Evolutionary conservation across 2,888 invertebrate species (phyloP).

Genomic region (Lasioglossum villosulum): DNA sequence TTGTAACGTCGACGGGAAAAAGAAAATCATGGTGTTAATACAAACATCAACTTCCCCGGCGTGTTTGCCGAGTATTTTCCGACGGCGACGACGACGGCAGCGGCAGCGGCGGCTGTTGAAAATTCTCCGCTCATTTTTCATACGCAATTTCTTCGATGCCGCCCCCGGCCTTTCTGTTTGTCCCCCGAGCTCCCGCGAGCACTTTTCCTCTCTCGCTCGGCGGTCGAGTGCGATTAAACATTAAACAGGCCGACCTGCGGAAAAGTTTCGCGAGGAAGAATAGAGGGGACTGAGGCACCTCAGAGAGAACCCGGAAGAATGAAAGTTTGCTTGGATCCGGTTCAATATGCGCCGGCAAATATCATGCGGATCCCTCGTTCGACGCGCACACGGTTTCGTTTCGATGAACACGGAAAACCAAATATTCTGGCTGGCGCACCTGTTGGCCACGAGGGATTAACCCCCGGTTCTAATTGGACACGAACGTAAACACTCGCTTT

Average conservation of each 20-base stretch:
- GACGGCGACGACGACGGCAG: background rate
- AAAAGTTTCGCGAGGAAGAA: constrained; percentile 43
- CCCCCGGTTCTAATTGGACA: background rate
- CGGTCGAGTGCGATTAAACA: constrained; percentile 59
- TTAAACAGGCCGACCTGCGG: constrained; percentile 49
- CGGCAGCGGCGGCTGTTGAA: background rate
- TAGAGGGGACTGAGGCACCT: background rate
- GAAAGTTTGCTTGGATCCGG: background rate
- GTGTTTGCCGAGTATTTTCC: background rate
- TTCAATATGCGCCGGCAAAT: constrained; percentile 2
- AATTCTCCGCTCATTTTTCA: constrained; percentile 2
- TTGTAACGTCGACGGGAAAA: constrained; percentile 17
- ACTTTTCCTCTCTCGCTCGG: constrained; percentile 11
- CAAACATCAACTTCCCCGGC: constrained; percentile 4
- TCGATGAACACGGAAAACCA: background rate
- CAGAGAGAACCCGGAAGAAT: background rate
- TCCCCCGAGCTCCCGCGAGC: constrained; percentile 8
- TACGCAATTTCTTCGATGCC: constrained; percentile 36
- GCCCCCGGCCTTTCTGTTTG: constrained; percentile 10
- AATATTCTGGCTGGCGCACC: background rate
- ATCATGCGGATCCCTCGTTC: background rate
- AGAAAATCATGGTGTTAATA: constrained; percentile 20
- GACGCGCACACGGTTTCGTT: background rate
- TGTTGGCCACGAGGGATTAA: background rate
- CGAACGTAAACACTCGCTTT: background rate